A percentile compares a stretch with the other conserved stretches of the same genome.
phyloP scores from a whole-genome alignment of 2,113 vertebrate species.

The Sminthopsis crassicaudata region DNA sequence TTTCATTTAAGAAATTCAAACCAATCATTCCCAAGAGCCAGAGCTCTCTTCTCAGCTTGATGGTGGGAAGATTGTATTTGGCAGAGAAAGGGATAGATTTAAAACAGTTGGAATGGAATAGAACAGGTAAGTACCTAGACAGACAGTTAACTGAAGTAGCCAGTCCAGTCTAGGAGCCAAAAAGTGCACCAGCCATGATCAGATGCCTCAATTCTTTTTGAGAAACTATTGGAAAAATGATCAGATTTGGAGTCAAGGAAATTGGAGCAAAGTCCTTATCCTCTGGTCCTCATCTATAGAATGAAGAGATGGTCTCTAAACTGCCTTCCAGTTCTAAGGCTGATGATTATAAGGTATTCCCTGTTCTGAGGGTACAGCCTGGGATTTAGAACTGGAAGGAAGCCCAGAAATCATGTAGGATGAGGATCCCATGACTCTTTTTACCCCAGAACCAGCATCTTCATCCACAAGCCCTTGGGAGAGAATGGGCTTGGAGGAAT shows the following conservation, averaged over 20 bases:
- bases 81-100: not conserved
- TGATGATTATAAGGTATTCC: not conserved
- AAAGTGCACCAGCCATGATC: not conserved
- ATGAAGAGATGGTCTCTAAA: not conserved
- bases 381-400: not conserved
- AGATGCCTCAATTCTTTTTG: not conserved
- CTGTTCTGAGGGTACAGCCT: not conserved
- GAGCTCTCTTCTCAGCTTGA: constrained; percentile 3
- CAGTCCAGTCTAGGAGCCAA: not conserved
- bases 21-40: constrained; percentile 30
- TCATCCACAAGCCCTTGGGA: not conserved
- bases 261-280: not conserved
- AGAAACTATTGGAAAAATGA: not conserved
- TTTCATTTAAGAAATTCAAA: not conserved
- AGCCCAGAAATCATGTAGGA: constrained; percentile 15
- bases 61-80: constrained; percentile 23
- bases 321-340: not conserved
- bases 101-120: constrained; percentile 23
- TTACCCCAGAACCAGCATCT: not conserved
- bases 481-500: not conserved
- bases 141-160: not conserved
- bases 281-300: not conserved
- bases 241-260: not conserved
- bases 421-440: constrained; percentile 6
- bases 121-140: constrained; percentile 20